Conservation (phyloP, 2,113 vertebrate genomes). For the Scopus umbretta region DNA sequence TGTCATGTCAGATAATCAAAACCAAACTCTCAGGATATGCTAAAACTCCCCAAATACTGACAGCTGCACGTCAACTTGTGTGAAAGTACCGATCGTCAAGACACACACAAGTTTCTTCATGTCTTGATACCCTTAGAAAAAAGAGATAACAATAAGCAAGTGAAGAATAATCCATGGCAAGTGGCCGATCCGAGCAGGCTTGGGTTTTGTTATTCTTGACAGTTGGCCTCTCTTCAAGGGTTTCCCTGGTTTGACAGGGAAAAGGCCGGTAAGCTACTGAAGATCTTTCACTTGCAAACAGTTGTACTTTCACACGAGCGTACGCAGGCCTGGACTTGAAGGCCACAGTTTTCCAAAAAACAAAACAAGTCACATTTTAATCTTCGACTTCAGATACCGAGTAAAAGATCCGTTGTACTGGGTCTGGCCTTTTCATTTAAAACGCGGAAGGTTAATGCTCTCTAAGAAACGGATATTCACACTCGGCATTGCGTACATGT, state of each 20-base stretch:
- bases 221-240: neutral
- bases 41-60: neutral
- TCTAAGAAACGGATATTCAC: neutral
- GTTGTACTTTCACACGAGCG: fast-evolving
- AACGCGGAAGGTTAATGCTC: neutral
- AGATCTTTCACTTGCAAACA: neutral
- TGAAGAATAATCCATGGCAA: neutral
- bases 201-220: neutral
- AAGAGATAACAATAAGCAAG: neutral
- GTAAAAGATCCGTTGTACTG: neutral
- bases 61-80: neutral
- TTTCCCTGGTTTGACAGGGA: neutral
- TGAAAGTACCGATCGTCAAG: neutral
- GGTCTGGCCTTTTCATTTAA: neutral
- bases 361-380: neutral
- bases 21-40: neutral
- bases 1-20: neutral
- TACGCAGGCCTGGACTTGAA: neutral
- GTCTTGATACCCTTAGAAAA: neutral
- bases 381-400: too few species aligned
- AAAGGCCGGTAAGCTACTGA: neutral
- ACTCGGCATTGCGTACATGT: fast-evolving
- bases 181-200: neutral
- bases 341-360: neutral
- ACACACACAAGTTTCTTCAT: neutral